Base-by-base conservation (phyloP, 1,140 invertebrate genomes). In the Halictus rubicundus region DNA sequence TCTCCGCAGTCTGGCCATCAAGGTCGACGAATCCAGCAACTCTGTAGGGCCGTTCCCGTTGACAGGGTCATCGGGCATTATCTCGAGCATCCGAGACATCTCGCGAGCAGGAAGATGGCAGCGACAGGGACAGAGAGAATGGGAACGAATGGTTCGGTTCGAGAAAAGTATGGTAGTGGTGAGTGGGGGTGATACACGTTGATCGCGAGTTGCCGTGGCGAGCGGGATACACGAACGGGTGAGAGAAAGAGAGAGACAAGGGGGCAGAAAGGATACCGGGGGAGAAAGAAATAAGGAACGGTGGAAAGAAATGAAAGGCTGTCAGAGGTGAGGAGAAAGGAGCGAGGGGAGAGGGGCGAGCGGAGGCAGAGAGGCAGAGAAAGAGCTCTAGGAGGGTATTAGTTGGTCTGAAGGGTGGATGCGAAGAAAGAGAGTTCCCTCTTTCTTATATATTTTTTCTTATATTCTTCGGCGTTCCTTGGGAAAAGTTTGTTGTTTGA, bases 401-500 rank as follows among this genome's bases (percentile, higher is more conserved):
- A 92, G 91, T 82, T 89, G 86, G 85, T 82, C 87, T 92, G 92
- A 93, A 93, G 92, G 92, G 92, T 93, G 91, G 92, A 93, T 93
- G 91, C 91, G 91, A 92, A 93, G 92, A 92, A 93, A 93, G 91
- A 91, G 92, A 92, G 90, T 92, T 92, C 90, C 90, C 91, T 94
- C 92, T 94, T 94, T 94, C 93, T 94, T 94, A 93, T 93, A 93
- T 92, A 93, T 93, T 93, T 93, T 93, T 93, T 93, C 90, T 91
- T 90, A 89, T 91, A 91, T 94, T 94, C 93, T 93, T 91, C 88
- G 82, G 82, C 91, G 90, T 93, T 92, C 91, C 90, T 93, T 94
- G 94, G 94, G 94, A 94, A 94, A 94, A 94, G 93, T 94, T 94
- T 94, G 94, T 94, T 94, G 94, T 94, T 94, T 94, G 94, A 94